Conservation (phyloP, 2,888 invertebrate genomes). For the Drosophila gaucha region DNA sequence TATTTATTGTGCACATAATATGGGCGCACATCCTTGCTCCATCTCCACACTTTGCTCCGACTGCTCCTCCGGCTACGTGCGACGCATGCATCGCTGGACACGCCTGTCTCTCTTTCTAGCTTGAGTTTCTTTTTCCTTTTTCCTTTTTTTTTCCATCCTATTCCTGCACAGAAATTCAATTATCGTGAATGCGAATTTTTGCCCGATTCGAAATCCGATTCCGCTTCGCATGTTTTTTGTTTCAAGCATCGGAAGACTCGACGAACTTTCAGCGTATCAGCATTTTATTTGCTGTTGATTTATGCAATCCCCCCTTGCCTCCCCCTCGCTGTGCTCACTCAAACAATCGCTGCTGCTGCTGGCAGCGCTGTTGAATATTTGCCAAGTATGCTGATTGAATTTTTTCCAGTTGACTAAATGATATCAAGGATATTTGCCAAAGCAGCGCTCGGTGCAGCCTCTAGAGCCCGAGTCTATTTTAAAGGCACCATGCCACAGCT, state of each 20-base stretch:
- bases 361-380: conserved; percentile 71
- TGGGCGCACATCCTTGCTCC: conserved; percentile 70
- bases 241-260: conserved; percentile 73
- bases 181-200: conserved; percentile 79
- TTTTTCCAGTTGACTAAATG: conserved; percentile 84
- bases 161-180: conserved; percentile 75
- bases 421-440: conserved; percentile 83
- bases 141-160: conserved; percentile 45
- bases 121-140: conserved; percentile 12
- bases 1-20: conserved; percentile 84
- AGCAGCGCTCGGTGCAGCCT: conserved; percentile 34
- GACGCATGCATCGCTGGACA: conserved; percentile 80
- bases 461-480: conserved; percentile 42
- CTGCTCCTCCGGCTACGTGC: conserved; percentile 73
- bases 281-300: conserved; percentile 81
- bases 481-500: conserved; percentile 15
- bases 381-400: conserved; percentile 84
- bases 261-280: conserved; percentile 80
- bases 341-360: conserved; percentile 67
- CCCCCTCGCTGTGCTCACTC: conserved; percentile 40
- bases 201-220: conserved; percentile 64
- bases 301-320: conserved; percentile 53
- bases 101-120: conserved; percentile 51
- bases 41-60: conserved; percentile 25
- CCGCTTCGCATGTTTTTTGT: conserved; percentile 81